phyloP scores from a whole-genome alignment of 2,888 invertebrate genomes.

The Carterocephalus palaemon region DNA sequence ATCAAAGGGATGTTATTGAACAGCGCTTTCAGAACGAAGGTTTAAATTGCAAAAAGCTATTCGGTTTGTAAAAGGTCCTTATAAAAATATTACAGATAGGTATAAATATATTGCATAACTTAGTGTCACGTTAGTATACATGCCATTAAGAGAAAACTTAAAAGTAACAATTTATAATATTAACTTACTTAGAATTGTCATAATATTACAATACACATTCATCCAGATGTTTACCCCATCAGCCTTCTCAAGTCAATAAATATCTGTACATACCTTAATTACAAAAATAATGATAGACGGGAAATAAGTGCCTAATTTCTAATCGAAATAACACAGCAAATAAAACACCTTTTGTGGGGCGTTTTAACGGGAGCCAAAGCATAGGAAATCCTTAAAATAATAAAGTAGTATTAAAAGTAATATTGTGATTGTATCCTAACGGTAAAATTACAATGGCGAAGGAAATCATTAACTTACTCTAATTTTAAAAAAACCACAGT shows the following conservation, averaged over 20 bases:
- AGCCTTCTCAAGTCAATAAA: constrained; percentile 61
- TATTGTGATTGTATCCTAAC: constrained; percentile 47
- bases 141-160: constrained; percentile 52
- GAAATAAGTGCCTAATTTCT: constrained; percentile 33
- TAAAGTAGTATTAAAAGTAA: constrained; percentile 44
- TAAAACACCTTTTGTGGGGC: constrained; percentile 1
- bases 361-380: constrained; percentile 21
- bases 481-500: constrained; percentile 43
- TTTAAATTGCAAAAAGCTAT: constrained; percentile 43
- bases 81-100: constrained; percentile 64
- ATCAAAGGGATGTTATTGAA: constrained; percentile 48
- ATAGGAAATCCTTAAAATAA: constrained; percentile 33
- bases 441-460: constrained; percentile 53
- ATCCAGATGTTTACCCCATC: constrained; percentile 51
- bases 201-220: constrained; percentile 37
- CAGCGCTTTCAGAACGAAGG: constrained; percentile 18
- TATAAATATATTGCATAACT: constrained; percentile 61
- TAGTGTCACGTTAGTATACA: constrained; percentile 56
- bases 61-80: constrained; percentile 41
- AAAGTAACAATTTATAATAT: constrained; percentile 51
- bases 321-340: constrained; percentile 9
- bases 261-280: constrained; percentile 67
- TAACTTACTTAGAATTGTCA: constrained; percentile 25
- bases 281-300: constrained; percentile 37
- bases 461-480: constrained; percentile 38